These are phyloP conservation scores for Hyles lineata DNA, from an alignment of 2,888 invertebrate genomes.

Conservation along the genomic window DNA sequence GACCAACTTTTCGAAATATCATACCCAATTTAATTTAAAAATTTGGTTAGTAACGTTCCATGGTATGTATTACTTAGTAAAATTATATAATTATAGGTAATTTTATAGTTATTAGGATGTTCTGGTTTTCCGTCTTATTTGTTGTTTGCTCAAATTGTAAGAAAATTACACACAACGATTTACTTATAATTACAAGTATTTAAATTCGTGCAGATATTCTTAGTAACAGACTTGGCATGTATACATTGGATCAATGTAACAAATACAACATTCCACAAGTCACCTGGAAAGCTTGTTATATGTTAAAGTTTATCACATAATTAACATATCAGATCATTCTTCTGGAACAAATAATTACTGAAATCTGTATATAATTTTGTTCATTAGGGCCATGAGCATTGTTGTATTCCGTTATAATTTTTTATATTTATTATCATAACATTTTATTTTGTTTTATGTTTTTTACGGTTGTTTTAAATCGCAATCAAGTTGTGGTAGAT, in stretches of 20 bases:
- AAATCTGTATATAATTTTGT: not conserved
- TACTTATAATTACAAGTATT: not conserved
- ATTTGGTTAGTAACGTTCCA: constrained; percentile 2
- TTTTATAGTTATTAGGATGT: constrained; percentile 20
- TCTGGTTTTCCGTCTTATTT: constrained; percentile 17
- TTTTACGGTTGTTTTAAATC: constrained; percentile 8
- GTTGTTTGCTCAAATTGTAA: constrained; percentile 17
- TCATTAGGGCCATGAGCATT: not conserved
- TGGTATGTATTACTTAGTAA: constrained; percentile 4
- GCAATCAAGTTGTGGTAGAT: not conserved
- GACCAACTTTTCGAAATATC: not conserved
- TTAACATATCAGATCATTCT: constrained; percentile 2
- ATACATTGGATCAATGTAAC: not conserved
- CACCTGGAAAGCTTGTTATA: not conserved
- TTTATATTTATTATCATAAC: not conserved
- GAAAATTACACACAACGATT: constrained; percentile 8
- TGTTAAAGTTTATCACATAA: not conserved
- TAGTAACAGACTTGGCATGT: not conserved
- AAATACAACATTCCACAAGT: constrained; percentile 17
- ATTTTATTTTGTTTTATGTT: constrained; percentile 4
- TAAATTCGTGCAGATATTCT: not conserved
- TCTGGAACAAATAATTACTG: not conserved
- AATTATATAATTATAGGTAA: not conserved
- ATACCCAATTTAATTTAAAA: not conserved
- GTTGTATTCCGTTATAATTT: not conserved